These are phyloP conservation scores for Hydra vulgaris DNA, from an alignment of 30 jellyfish, hydroid and myxozoan species.

Conservation along the genomic window DNA sequence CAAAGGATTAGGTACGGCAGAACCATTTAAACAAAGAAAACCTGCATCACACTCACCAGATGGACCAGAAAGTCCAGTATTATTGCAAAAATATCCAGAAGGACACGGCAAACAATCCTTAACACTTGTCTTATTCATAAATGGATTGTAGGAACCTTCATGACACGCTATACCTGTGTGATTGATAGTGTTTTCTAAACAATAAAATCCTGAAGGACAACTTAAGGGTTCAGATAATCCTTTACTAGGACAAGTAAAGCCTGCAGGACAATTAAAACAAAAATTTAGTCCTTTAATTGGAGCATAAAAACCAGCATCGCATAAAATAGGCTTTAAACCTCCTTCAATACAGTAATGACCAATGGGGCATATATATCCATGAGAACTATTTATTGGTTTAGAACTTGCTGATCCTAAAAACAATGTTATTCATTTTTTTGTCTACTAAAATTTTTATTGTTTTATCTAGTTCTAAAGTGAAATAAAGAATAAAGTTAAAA, in stretches of 20 bases:
- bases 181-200: conserved; percentile 49
- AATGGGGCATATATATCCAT: conserved; percentile 78
- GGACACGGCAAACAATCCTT: conserved; percentile 71
- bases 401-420: conserved; percentile 75
- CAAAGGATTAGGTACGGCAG: conserved; percentile 51
- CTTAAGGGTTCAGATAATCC: conserved; percentile 46
- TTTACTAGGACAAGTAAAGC: conserved; percentile 65
- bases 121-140: conserved; percentile 28
- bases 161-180: conserved; percentile 51
- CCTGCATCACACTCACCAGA: conserved; percentile 81
- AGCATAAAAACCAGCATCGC: conserved; percentile 70
- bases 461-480: too few relatives aligned
- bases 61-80: conserved; percentile 52
- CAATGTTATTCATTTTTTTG: background rate
- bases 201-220: conserved; percentile 81
- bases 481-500: too few relatives aligned
- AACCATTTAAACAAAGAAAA: conserved; percentile 44
- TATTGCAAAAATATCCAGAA: conserved; percentile 70
- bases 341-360: conserved; percentile 90
- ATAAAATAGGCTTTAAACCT: conserved; percentile 33
- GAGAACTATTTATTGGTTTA: conserved; percentile 61
- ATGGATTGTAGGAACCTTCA: conserved; percentile 70
- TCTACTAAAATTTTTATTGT: background rate
- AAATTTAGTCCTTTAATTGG: conserved; percentile 58
- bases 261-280: conserved; percentile 65